These are phyloP conservation scores for Dipodomys ordii DNA, from an alignment of 2,113 vertebrate genomes.

Conservation along the genomic window DNA sequence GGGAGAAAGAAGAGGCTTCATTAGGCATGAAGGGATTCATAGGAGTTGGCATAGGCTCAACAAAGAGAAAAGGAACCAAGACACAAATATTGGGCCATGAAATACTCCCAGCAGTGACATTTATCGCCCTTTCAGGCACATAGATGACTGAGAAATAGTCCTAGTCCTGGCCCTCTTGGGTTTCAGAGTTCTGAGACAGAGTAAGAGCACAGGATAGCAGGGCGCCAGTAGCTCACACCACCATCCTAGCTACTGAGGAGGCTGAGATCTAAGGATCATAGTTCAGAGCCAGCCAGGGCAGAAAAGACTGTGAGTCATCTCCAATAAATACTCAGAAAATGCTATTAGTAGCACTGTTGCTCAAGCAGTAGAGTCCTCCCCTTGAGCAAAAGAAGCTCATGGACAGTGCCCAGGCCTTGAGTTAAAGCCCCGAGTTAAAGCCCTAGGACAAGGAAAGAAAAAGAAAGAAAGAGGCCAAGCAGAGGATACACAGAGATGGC, in stretches of 20 bases:
- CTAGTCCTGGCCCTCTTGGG: not conserved
- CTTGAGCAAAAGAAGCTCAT: too few relatives aligned
- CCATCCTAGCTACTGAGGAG: not conserved
- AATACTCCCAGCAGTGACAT: not conserved
- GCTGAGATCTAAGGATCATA: not conserved
- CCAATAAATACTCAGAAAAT: too few relatives aligned
- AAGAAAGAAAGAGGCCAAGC: too few relatives aligned
- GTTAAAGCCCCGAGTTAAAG: too few relatives aligned
- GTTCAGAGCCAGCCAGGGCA: not conserved
- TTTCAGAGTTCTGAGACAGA: not conserved
- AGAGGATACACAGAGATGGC: too few relatives aligned
- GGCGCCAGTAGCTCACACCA: too few relatives aligned
- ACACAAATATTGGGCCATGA: not conserved
- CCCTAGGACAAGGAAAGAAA: not conserved
- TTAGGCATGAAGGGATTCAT: not conserved
- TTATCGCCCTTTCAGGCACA: not conserved
- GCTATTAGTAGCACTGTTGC: too few relatives aligned
- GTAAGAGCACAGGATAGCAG: not conserved
- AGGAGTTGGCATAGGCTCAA: conserved; percentile 1
- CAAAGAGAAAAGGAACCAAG: not conserved
- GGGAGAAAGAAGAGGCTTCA: not conserved
- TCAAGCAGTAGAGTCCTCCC: too few relatives aligned
- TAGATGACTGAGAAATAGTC: not conserved
- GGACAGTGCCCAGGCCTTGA: too few relatives aligned
- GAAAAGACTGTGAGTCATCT: too few relatives aligned